phyloP scores from a whole-genome alignment of 2,797 vertebrate genomes.

The Muraenolepis orangiensis region DNA sequence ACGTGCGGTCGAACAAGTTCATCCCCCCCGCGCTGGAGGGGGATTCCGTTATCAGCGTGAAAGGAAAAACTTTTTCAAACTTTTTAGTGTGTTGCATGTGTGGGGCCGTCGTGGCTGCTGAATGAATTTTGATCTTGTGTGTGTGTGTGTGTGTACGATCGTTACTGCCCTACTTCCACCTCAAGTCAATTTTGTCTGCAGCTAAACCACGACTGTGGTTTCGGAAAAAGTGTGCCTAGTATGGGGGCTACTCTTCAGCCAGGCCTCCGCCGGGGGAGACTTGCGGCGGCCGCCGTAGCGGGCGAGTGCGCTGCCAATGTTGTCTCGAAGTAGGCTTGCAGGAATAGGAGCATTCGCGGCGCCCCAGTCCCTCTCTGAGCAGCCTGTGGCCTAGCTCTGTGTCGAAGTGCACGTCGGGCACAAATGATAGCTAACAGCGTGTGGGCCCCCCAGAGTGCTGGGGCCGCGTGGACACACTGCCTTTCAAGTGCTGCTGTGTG shows the following conservation, averaged over 20 bases:
- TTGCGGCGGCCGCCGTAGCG: slow-evolving; percentile 46
- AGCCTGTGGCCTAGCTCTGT: no score
- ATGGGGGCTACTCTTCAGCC: slow-evolving; percentile 21
- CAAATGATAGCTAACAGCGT: slow-evolving; percentile 10
- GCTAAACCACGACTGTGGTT: not conserved
- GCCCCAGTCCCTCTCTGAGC: no score
- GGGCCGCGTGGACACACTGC: not conserved
- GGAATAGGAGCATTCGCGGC: slow-evolving; percentile 27
- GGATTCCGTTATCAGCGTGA: no score
- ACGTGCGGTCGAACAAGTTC: no score
- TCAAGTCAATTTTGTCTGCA: slow-evolving; percentile 25
- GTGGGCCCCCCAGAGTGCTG: no score
- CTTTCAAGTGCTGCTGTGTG: no score
- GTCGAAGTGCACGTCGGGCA: slow-evolving; percentile 27
- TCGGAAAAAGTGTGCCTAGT: not conserved
- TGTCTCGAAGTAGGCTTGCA: slow-evolving; percentile 32
- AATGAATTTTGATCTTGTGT: not conserved
- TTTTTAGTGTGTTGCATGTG: not conserved
- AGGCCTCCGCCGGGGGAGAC: slow-evolving; percentile 41
- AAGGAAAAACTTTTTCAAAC: no score
- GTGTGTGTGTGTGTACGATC: not conserved
- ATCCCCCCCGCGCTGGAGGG: no score
- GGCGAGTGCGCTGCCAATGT: slow-evolving; percentile 47
- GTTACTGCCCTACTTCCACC: slow-evolving; percentile 9
- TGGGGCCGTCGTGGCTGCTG: not conserved